Base-by-base conservation (phyloP, 2,113 vertebrate genomes). In the Melanerpes aurifrons region DNA sequence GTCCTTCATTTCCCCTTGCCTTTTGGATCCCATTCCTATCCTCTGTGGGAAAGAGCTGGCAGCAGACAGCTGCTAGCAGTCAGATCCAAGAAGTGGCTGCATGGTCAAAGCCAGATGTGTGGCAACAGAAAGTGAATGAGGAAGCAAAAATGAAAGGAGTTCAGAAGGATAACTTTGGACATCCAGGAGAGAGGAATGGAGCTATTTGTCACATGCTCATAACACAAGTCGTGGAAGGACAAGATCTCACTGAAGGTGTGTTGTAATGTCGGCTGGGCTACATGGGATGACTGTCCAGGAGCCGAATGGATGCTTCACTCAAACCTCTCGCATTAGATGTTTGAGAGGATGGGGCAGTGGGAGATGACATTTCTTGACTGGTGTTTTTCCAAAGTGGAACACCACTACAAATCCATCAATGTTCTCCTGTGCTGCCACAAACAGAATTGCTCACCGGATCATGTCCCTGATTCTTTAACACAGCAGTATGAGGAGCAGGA, bases 31-130 rank as follows among this genome's bases (percentile, higher is more conserved):
- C 48, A 86, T 94, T 76, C 94, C 82, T 91, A 2, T 86, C 45
- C 86, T 95, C 90, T 96, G 82, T 95, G 93, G 93, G 93, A 94
- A 96, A 93, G 47, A 1, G 0, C 66, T 95, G 94, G 94, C 92
- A 95, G 86, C 86, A 95, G 76, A 91, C 92, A 96, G 90, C 93
- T 96, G 92, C 86, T 71, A 71, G 82, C 87, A 67, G 91, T 91
- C 88, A 58, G 59, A 88, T 95, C 92, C 96, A 96, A 96, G 86
- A 93, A 96, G 87, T 90, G 88, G 96, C 82, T 92, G 87, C 90
- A 81, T 96, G 58, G 90, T 90, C 45, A 86, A 94, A 94, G 92
- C 96, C 93, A 96, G 95, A 95, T 96, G 96, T 95, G 92, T 95
- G 93, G 95, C 90, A 93, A 50, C 37, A 82, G 77, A 84, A 78